Evolutionary conservation across 1,140 invertebrate genomes (phyloP).

Genomic region (Ostrea denselamellosa): DNA sequence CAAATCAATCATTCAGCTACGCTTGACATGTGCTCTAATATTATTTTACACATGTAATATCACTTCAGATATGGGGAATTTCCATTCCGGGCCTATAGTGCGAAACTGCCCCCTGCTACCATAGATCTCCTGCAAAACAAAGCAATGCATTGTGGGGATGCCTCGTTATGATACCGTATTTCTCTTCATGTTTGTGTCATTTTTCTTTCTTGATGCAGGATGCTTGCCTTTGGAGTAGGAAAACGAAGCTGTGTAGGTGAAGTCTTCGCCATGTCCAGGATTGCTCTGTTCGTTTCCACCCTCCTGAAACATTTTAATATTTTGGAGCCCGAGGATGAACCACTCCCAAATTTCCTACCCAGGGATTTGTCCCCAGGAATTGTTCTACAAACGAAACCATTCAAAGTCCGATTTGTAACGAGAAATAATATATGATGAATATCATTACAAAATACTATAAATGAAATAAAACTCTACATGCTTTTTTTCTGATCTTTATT

Average conservation of each 20-base stretch:
- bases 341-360: background rate
- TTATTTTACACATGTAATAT: too few species aligned
- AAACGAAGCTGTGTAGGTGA: constrained; percentile 27
- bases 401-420: constrained; percentile 2
- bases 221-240: background rate
- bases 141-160: too few species aligned
- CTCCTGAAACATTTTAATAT: constrained; percentile 1
- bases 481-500: too few species aligned
- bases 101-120: too few species aligned
- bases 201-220: background rate
- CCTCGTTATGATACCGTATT: too few species aligned
- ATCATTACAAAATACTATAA: too few species aligned
- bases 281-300: background rate
- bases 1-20: too few species aligned
- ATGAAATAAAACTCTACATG: too few species aligned
- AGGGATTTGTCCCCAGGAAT: constrained; percentile 5
- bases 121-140: too few species aligned
- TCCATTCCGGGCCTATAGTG: too few species aligned
- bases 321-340: background rate
- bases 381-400: constrained; percentile 23
- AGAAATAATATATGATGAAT: background rate
- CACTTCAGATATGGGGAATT: too few species aligned
- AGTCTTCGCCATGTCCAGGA: constrained; percentile 35
- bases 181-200: background rate
- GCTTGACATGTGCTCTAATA: too few species aligned